Evolutionary conservation across 2,797 vertebrate species (phyloP).

Genomic region (Acanthopagrus latus): DNA sequence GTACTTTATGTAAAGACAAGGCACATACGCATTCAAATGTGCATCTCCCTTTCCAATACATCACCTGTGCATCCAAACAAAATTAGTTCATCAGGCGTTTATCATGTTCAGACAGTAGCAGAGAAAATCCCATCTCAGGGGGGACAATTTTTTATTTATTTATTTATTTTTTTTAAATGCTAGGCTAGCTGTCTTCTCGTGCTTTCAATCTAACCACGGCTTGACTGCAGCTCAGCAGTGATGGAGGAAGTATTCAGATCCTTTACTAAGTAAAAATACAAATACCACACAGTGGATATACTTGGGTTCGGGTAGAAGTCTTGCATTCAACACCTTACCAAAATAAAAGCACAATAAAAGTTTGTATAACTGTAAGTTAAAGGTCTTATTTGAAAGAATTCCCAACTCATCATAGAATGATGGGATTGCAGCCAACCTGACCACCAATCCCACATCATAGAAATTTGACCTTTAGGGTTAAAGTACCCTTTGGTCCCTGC

Average conservation of each 20-base stretch:
- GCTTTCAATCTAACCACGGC: background rate
- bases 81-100: background rate
- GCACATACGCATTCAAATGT: background rate
- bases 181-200: background rate
- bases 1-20: too few relatives aligned
- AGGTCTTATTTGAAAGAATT: too few relatives aligned
- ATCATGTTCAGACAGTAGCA: background rate
- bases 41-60: background rate
- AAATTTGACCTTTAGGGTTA: too few relatives aligned
- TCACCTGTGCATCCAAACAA: background rate
- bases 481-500: background rate
- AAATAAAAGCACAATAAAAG: background rate
- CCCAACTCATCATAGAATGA: too few relatives aligned
- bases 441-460: too few relatives aligned
- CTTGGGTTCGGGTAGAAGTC: background rate
- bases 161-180: background rate
- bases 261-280: background rate
- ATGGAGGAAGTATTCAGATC: background rate
- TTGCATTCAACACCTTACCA: background rate
- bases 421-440: too few relatives aligned
- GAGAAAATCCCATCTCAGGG: background rate
- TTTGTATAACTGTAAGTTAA: too few relatives aligned
- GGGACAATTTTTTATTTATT: too few relatives aligned
- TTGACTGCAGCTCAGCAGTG: background rate
- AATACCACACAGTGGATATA: background rate